A percentile compares a stretch with the other conserved stretches of the same genome.
Evolutionary conservation across 2,888 invertebrate species (phyloP).

Genomic region (Aleiodes testaceus): DNA sequence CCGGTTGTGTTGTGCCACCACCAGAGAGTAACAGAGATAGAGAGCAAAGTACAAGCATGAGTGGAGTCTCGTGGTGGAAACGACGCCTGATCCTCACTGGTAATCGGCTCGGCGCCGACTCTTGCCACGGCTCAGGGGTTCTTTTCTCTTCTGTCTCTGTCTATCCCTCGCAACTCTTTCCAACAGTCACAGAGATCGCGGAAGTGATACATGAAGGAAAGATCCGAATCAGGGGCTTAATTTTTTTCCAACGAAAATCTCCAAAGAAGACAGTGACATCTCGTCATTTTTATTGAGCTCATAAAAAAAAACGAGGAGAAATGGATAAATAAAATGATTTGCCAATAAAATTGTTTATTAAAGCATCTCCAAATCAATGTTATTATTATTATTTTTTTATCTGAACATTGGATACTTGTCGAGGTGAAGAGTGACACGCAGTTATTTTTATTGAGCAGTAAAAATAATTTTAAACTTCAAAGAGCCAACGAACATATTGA

Average conservation of each 20-base stretch:
- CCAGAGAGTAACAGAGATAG: not conserved
- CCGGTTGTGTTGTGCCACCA: not conserved
- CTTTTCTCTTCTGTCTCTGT: not conserved
- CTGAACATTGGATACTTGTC: not conserved
- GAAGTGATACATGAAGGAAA: conserved; percentile 41
- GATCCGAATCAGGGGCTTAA: conserved; percentile 5
- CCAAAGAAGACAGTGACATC: conserved; percentile 1
- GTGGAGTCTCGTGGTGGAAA: conserved; percentile 23
- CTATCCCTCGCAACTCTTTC: not conserved
- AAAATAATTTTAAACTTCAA: conserved; percentile 6
- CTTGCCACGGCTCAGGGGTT: conserved; percentile 16
- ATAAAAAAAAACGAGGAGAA: conserved; percentile 1
- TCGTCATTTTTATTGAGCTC: conserved; percentile 28
- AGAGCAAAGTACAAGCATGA: conserved; percentile 2
- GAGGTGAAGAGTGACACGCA: conserved; percentile 24
- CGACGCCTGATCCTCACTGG: conserved; percentile 25
- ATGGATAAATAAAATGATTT: not conserved
- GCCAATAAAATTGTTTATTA: no score
- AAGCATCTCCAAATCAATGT: conserved; percentile 12
- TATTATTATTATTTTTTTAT: conserved; percentile 29
- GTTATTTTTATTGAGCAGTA: conserved; percentile 25
- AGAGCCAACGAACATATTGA: conserved; percentile 9
- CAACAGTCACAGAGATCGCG: conserved; percentile 33
- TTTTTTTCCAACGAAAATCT: not conserved
- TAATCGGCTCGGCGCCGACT: conserved; percentile 41